Base-by-base conservation (phyloP, 2,113 vertebrate genomes). In the Mirounga angustirostris region DNA sequence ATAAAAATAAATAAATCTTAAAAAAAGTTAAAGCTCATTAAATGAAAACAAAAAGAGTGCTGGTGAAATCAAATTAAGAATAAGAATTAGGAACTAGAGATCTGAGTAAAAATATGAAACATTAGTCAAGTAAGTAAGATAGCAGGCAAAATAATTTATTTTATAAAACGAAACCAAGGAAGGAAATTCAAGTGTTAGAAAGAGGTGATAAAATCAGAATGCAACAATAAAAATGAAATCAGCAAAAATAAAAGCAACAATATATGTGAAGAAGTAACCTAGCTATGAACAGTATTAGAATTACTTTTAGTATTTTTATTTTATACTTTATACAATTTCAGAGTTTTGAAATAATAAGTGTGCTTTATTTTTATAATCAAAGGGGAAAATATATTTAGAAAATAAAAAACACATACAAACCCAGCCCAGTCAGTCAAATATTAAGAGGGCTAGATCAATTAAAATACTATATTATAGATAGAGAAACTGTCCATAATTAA, bases 161-260 rank as follows among this genome's bases (percentile, higher is more conserved):
- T 83, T 56, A 91, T 71, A 95, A 95, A 96, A 94, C 73, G 46
- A 84, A 92, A 89, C 16, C 21, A 65, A 65, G 30, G 4, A 59
- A 89, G 6, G 26, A 80, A 93, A 36, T 95, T 24, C 4, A 24
- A 46, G 58, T 1, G 0, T 91, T 91, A 86, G 67, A 73, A 65
- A 74, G 54, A 78, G 28, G 69, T 36, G 61, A 79, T 85, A 19
- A 89, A 94, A 63, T 61, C 61, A 56, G 56, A 89, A 89, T 79
- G 22, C 16, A 96, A 30, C 10, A 91, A 56, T 83, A 12, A 91
- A 96, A 52, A 82, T 54, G 88, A 88, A 74, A 79, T 19, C 22
- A 74, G 24, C 40, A 80, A 71, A 79, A 63, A 10, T 80, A 22
- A 67, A 90, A 90, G 43, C 52, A 40, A 36, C 28, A 61, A 74